phyloP scores from a whole-genome alignment of 2,113 vertebrate genomes.

The Micronycteris hirsuta region DNA sequence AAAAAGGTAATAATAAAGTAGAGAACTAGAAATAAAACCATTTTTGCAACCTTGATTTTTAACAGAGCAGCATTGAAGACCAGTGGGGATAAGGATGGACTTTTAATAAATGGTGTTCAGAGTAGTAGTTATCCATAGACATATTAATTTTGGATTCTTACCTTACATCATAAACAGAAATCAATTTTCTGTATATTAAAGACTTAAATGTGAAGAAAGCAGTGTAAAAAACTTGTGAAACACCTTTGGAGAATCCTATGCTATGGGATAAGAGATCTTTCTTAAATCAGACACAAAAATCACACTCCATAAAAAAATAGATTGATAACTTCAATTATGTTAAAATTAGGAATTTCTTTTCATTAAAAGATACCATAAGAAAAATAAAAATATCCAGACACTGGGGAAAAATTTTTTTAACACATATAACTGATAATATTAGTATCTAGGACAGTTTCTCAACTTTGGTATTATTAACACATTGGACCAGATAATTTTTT shows the following conservation, averaged over 20 bases:
- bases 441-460: neutral
- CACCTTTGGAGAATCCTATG: neutral
- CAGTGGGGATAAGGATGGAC: neutral
- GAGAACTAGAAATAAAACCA: neutral
- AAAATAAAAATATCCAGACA: neutral
- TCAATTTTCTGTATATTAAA: neutral
- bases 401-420: neutral
- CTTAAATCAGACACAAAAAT: neutral
- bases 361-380: neutral
- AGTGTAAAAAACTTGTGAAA: neutral
- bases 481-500: neutral
- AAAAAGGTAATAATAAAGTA: neutral
- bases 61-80: neutral
- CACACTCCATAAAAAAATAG: neutral
- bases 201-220: neutral
- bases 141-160: neutral
- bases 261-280: neutral
- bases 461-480: neutral
- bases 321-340: neutral
- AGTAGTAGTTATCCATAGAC: neutral
- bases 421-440: neutral
- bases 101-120: neutral
- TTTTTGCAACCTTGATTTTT: conserved; percentile 10
- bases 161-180: neutral
- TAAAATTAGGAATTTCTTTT: neutral